Evolutionary conservation across 2,888 invertebrate species (phyloP).

Genomic region (Lissonota sp.): DNA sequence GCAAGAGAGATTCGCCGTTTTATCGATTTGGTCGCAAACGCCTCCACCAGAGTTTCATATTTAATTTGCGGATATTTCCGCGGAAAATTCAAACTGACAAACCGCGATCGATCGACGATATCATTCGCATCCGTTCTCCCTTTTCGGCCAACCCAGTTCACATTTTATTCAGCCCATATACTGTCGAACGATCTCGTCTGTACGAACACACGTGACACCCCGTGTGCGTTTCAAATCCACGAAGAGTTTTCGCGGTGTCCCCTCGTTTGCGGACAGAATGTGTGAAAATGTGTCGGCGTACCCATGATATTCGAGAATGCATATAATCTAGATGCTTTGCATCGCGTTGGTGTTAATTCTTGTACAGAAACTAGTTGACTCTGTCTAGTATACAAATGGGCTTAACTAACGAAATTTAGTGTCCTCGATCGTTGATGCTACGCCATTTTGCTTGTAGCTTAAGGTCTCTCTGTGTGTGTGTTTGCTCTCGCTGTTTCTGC

Average conservation of each 20-base stretch:
- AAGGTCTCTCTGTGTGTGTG: conserved; percentile 21
- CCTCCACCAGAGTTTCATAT: conserved; percentile 64
- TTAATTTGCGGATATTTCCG: conserved; percentile 63
- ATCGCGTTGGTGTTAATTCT: no score
- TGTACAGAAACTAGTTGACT: no score
- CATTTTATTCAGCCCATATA: conserved; percentile 63
- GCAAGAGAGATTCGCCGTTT: conserved; percentile 48
- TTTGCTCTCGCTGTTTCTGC: conserved; percentile 38
- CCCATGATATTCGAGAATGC: conserved; percentile 29
- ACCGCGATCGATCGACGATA: conserved; percentile 63
- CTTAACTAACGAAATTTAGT: no score
- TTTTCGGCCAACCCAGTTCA: conserved; percentile 36
- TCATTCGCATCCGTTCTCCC: background rate
- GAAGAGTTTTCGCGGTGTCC: background rate
- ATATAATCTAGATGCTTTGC: conserved; percentile 21
- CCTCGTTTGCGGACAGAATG: background rate
- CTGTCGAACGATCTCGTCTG: conserved; percentile 49
- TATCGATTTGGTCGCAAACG: conserved; percentile 71
- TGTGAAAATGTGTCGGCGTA: conserved; percentile 29
- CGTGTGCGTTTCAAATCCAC: background rate
- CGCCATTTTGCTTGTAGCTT: no score
- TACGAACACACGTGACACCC: conserved; percentile 42
- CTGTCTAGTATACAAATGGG: no score
- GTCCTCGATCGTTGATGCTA: no score
- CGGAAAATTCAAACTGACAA: conserved; percentile 65